Percentiles rank a stretch among this genome's conserved stretches.
Conservation (phyloP, 2,888 invertebrate genomes). For the Acronicta alni region DNA sequence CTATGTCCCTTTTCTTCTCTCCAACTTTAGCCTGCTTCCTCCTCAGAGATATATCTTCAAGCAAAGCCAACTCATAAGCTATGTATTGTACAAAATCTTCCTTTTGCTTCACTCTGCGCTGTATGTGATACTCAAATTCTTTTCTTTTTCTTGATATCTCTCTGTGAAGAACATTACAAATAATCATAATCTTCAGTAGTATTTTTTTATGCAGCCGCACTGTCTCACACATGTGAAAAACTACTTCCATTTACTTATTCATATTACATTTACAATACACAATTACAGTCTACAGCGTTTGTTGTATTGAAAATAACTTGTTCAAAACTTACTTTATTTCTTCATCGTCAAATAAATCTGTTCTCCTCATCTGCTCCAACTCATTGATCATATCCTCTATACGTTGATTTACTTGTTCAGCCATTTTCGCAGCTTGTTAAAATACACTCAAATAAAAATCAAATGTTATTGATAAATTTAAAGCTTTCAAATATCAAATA, state of each 20-base stretch:
- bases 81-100: slow-evolving; percentile 93
- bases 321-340: slow-evolving; percentile 90
- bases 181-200: background rate
- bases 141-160: slow-evolving; percentile 92
- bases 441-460: slow-evolving; percentile 13
- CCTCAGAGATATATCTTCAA: slow-evolving; percentile 91
- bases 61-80: slow-evolving; percentile 91
- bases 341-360: slow-evolving; percentile 91
- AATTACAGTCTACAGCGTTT: too few relatives aligned
- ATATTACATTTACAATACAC: too few relatives aligned
- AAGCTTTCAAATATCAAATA: background rate
- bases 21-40: slow-evolving; percentile 88
- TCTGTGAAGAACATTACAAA: slow-evolving; percentile 75
- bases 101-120: slow-evolving; percentile 91
- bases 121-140: slow-evolving; percentile 93
- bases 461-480: background rate
- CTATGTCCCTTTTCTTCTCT: slow-evolving; percentile 91
- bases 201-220: too few relatives aligned
- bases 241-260: too few relatives aligned
- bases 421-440: slow-evolving; percentile 88
- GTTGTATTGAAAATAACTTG: too few relatives aligned
- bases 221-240: too few relatives aligned
- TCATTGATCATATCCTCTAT: slow-evolving; percentile 94
- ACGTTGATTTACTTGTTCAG: slow-evolving; percentile 94
- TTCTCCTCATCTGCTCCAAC: slow-evolving; percentile 93